Percentiles rank a stretch among this genome's conserved stretches.
These are phyloP conservation scores for Orbicella faveolata DNA, from an alignment of 64 coral and sea anemone genomes.

Conservation along the genomic window DNA sequence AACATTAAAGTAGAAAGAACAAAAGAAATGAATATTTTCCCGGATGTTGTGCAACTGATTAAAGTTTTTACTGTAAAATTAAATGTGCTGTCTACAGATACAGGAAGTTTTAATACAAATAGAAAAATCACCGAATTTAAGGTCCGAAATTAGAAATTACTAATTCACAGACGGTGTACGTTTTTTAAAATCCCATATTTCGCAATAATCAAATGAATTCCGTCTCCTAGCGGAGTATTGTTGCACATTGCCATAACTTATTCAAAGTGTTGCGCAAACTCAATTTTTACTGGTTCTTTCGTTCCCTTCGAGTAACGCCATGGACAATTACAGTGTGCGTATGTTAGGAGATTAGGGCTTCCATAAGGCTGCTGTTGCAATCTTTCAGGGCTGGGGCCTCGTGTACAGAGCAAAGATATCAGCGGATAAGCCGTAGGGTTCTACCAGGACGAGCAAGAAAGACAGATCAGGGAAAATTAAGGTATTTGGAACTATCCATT, in stretches of 20 bases:
- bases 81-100: too few species aligned
- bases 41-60: too few species aligned
- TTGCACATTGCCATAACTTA: background rate
- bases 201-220: background rate
- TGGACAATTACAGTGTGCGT: background rate
- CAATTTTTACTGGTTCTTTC: background rate
- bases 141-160: too few species aligned
- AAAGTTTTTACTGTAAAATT: too few species aligned
- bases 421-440: background rate
- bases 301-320: background rate
- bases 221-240: background rate
- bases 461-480: background rate
- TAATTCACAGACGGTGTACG: too few species aligned
- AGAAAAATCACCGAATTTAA: too few species aligned
- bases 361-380: background rate
- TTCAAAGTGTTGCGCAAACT: conserved; percentile 1
- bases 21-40: too few species aligned
- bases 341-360: background rate
- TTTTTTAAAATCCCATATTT: too few species aligned
- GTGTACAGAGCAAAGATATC: background rate
- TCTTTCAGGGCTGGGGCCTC: background rate
- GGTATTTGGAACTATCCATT: background rate
- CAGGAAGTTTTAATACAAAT: too few species aligned
- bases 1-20: too few species aligned
- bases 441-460: background rate